phyloP scores from a whole-genome alignment of 2,797 vertebrate genomes.

The Pangasius krempfi region DNA sequence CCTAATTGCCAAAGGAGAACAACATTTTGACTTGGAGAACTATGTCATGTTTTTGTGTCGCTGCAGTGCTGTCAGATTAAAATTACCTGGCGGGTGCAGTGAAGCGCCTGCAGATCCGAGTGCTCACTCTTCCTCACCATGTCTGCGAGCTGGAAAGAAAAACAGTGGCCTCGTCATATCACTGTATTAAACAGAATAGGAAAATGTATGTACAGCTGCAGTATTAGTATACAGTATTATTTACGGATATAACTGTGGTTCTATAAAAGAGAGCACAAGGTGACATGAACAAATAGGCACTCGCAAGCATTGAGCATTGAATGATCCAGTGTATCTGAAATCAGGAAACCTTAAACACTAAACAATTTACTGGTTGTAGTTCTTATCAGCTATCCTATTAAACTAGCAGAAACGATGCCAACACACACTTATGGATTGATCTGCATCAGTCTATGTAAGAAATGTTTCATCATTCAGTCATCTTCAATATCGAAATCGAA shows the following conservation, averaged over 20 bases:
- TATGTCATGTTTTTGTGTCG: not conserved
- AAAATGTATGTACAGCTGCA: not conserved
- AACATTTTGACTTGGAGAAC: not conserved
- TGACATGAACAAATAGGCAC: not conserved
- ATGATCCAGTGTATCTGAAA: not conserved
- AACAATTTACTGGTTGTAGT: not conserved
- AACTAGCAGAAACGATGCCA: not conserved
- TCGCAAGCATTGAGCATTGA: not conserved
- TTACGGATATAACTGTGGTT: not conserved
- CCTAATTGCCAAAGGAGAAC: not conserved
- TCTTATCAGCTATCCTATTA: not conserved
- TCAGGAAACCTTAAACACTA: not conserved
- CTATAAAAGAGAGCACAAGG: not conserved
- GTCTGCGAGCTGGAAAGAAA: slow-evolving; percentile 66
- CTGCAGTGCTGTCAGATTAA: not conserved
- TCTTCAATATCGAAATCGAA: not conserved
- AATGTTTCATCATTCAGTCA: not conserved
- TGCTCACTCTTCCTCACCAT: slow-evolving; percentile 73
- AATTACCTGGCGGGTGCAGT: slow-evolving; percentile 70
- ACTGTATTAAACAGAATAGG: not conserved
- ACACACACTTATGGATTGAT: not conserved
- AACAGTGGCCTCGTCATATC: not conserved
- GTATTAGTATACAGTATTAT: not conserved
- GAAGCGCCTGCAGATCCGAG: slow-evolving; percentile 72
- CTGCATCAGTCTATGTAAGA: too few species aligned